A percentile compares a stretch with the other conserved stretches of the same genome.
phyloP scores from a whole-genome alignment of 2,113 vertebrate species.

The Eulacestoma nigropectus region DNA sequence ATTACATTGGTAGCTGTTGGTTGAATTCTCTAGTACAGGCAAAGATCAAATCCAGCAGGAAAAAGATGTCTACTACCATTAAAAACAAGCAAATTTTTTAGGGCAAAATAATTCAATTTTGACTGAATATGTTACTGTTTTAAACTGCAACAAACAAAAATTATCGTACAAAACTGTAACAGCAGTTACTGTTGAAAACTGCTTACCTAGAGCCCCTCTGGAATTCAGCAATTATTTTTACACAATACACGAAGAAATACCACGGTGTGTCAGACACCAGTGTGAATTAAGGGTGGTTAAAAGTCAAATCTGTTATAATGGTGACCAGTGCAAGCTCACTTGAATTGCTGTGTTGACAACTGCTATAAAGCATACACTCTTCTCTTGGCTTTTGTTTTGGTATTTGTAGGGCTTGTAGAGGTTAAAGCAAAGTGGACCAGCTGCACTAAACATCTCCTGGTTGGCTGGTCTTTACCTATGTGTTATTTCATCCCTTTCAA shows the following conservation, averaged over 20 bases:
- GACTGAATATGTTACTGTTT: neutral
- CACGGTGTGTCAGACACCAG: neutral
- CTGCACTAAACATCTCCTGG: conserved; percentile 51
- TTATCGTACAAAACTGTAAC: neutral
- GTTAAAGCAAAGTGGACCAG: conserved; percentile 65
- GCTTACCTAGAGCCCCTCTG: neutral
- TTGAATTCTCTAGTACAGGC: neutral
- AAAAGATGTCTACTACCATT: neutral
- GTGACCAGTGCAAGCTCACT: neutral
- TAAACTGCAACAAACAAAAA: neutral
- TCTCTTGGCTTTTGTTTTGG: conserved; percentile 39
- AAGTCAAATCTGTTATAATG: neutral
- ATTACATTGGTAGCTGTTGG: neutral
- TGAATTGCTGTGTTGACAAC: conserved; percentile 6
- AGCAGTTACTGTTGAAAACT: neutral
- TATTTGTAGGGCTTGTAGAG: conserved; percentile 58
- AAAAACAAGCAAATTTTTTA: neutral
- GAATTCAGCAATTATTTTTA: neutral
- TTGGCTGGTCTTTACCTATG: conserved; percentile 54
- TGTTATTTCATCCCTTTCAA: conserved; percentile 52
- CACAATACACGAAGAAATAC: neutral
- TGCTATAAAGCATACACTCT: neutral
- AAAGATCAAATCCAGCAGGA: neutral
- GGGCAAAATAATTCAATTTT: neutral
- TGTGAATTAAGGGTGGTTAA: neutral